Evolutionary conservation across 1,140 invertebrate species (phyloP), one percentile per base, ranked within the genome.

Genomic region (Macrobrachium rosenbergii): DNA sequence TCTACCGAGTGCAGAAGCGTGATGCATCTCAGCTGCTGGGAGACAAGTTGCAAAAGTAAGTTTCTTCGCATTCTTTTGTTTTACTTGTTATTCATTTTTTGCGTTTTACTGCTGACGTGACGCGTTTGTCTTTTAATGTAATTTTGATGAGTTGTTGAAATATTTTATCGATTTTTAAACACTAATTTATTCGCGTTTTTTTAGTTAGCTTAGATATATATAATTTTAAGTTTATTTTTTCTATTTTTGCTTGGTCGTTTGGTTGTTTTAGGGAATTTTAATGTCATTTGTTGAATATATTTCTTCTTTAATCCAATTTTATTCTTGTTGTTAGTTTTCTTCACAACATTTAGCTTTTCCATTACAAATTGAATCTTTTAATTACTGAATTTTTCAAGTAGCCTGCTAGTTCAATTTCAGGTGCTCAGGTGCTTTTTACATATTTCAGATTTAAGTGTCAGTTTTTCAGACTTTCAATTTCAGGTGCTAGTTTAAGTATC

Each of bases 1-100:
- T 95, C 0, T 94, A 93, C 90, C 92, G 93, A 89, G 92, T 93
- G 23, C 89, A 94, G 16, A 92, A 92, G 83, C 91, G 90, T 17
- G 94, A 95, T 90, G 90, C 91, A 86, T 94, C 94, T 14, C 90
- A 92, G 85, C 87, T 82, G 52, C 87, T 94, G 14, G 93, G 93
- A 2, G 91, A 94, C 89, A 89, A 90, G 43, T 91, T 95, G 28
- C 92, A 94, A 92, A 92, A 90, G 94, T 94, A 91, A 79, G 87
- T 84, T 23, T 60, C 14, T 23, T 23, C 12, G 10, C 17, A 5
- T 12, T 21, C 76, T 21, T 16, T 78, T 8, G 72, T 19, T 14
- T 45, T 17, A 43, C n/a, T 21, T 78, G 8, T 79, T 28, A n/a
- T n/a, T n/a, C 1, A 82, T n/a, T 81, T 16, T 79, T 21, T 79